phyloP scores from a whole-genome alignment of 2,888 invertebrate species.

The Meandrusa payeni region DNA sequence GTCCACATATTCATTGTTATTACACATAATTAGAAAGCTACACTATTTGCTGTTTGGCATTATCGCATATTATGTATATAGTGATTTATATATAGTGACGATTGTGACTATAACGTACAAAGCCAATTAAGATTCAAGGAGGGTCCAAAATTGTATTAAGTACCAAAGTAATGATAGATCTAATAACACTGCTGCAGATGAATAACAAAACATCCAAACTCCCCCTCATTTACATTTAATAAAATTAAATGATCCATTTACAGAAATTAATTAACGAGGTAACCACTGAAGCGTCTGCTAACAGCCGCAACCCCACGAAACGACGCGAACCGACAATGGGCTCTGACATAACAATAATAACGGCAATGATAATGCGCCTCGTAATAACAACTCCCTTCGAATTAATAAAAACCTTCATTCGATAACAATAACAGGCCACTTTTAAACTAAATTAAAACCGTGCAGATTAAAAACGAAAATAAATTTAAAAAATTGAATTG shows the following conservation, averaged over 20 bases:
- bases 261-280: conserved; percentile 77
- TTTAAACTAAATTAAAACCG: conserved; percentile 64
- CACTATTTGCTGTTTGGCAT: too few species aligned
- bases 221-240: conserved; percentile 79
- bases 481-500: conserved; percentile 43
- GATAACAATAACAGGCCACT: conserved; percentile 71
- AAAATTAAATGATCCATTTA: conserved; percentile 81
- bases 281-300: conserved; percentile 71
- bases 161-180: conserved; percentile 19
- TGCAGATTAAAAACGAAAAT: conserved; percentile 53
- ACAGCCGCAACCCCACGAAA: conserved; percentile 48
- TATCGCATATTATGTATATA: too few species aligned
- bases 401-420: conserved; percentile 76
- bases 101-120: too few species aligned
- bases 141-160: conserved; percentile 44
- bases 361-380: conserved; percentile 62
- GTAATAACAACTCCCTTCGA: conserved; percentile 66
- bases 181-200: conserved; percentile 31
- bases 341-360: conserved; percentile 51
- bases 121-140: too few species aligned
- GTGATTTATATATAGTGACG: too few species aligned
- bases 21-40: too few species aligned
- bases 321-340: conserved; percentile 43
- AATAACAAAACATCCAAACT: conserved; percentile 52
- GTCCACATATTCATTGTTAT: too few species aligned